Evolutionary conservation across 2,797 vertebrate species (phyloP), one percentile per base, ranked within the genome.

Genomic region (Novumbra hubbsi): DNA sequence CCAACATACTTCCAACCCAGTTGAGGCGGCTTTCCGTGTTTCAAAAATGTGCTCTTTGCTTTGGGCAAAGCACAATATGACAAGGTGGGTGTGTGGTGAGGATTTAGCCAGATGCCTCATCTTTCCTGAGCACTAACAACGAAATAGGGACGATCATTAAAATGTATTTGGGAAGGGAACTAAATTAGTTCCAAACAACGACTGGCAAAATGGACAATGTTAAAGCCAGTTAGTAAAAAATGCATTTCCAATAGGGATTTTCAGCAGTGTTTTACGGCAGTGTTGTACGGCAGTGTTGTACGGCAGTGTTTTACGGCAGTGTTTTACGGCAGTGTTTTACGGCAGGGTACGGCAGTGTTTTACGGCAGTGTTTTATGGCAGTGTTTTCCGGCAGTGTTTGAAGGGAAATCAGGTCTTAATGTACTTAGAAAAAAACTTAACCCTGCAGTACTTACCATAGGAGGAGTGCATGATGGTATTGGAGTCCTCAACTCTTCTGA

Each of bases 361-460:
- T 15, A 50, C 48, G 14, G 14, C 49, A 50, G 19, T 50, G 49
- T 50, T 50, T 50, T 16, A 50, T 17, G n/a, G n/a, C n/a, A 57
- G 9, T n/a, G 52, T 21, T 57, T 57, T 9, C 21, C n/a, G 8
- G 19, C 21, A 24, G 21, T 45, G 41, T 11, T 45, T 45, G 21
- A 9, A 60, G 55, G 55, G 11, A 21, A 24, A 57, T n/a, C 21
- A 24, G 21, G 24, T 60, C 11, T 12, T 27, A 12, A 21, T 60
- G 9, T 24, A 60, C 55, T 12, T 27, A 27, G 55, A 21, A 8
- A 9, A 60, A 24, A 60, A 6, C 11, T 4, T 60, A 24, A 1
- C 63, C 30, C 14, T n/a, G 2, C 3, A 41, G 66, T 21, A 77
- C 92, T 91, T 89, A 94, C 93, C 89, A 7, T 81, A 84, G 34